These are phyloP conservation scores for Heliothis subflexa DNA, from an alignment of 1,140 invertebrate genomes.

Conservation along the genomic window DNA sequence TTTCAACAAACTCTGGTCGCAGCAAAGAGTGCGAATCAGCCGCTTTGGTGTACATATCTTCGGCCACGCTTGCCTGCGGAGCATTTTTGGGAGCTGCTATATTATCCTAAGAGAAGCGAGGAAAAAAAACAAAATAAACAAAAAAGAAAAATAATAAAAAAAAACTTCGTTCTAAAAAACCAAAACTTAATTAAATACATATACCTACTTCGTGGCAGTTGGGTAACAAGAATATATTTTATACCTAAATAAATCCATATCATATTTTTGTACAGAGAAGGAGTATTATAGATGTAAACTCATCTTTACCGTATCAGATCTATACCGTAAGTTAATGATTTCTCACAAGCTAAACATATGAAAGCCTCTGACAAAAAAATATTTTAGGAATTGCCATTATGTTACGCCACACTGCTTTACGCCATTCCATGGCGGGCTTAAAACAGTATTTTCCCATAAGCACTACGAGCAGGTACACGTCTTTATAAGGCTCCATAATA, in stretches of 20 bases:
- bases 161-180: neutral
- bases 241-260: neutral
- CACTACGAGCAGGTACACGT: no score
- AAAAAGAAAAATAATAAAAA: neutral
- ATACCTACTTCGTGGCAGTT: neutral
- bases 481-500: no score
- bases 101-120: neutral
- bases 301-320: no score
- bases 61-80: conserved; percentile 87
- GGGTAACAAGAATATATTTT: neutral
- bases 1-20: conserved; percentile 97
- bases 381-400: no score
- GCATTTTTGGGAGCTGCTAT: conserved; percentile 11
- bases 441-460: no score
- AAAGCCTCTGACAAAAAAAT: no score
- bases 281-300: no score
- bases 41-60: conserved; percentile 94
- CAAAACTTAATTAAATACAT: neutral
- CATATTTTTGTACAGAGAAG: no score
- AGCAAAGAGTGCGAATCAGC: conserved; percentile 97
- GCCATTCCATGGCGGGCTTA: no score
- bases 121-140: neutral
- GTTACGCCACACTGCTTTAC: no score
- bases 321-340: no score
- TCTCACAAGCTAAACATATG: no score